Evolutionary conservation across 1,140 invertebrate genomes (phyloP).

Genomic region (Cyclargus thomasi): DNA sequence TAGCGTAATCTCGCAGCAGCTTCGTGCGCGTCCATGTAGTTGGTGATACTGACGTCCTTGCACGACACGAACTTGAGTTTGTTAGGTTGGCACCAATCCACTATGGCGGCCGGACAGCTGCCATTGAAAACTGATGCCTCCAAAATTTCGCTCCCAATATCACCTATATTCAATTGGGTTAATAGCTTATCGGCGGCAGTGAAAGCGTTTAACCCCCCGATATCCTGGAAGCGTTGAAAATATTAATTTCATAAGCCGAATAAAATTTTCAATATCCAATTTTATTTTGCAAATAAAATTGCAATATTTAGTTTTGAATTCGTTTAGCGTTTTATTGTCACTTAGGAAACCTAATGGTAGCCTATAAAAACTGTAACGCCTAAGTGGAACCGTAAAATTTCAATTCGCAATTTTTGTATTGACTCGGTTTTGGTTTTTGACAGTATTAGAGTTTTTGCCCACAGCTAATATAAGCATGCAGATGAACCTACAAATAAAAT

Average conservation of each 20-base stretch:
- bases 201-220: slow-evolving; percentile 70
- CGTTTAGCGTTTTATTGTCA: slow-evolving; percentile 22
- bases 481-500: too few species aligned
- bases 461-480: too few species aligned
- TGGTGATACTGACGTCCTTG: slow-evolving; percentile 72
- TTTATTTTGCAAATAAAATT: not conserved
- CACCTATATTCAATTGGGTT: slow-evolving; percentile 63
- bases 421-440: too few species aligned
- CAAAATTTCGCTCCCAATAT: slow-evolving; percentile 73
- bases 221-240: slow-evolving; percentile 57
- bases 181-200: slow-evolving; percentile 71
- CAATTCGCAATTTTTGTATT: too few species aligned
- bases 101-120: slow-evolving; percentile 67
- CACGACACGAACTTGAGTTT: slow-evolving; percentile 75
- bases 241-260: not conserved
- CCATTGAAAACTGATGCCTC: slow-evolving; percentile 74
- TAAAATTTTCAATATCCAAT: not conserved
- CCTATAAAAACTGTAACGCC: too few species aligned
- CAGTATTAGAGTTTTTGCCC: too few species aligned
- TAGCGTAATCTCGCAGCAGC: slow-evolving; percentile 72
- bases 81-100: slow-evolving; percentile 74
- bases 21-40: slow-evolving; percentile 77
- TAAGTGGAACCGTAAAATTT: too few species aligned
- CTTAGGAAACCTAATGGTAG: too few species aligned
- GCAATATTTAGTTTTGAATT: not conserved